Evolutionary conservation across 2,113 vertebrate genomes (phyloP).

Genomic region (Zosterops lateralis): DNA sequence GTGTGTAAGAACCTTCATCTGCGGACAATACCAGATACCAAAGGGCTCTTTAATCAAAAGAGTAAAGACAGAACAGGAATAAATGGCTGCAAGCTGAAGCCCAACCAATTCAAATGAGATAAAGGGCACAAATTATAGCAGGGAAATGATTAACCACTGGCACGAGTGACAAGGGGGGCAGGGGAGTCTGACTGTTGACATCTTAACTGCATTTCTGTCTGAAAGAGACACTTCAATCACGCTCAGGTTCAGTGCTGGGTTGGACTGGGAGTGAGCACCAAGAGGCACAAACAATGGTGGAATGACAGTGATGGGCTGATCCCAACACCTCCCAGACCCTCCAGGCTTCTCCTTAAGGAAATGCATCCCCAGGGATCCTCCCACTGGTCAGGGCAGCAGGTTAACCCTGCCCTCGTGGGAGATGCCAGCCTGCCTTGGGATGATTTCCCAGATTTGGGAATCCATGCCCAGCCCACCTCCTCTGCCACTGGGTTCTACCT

Average conservation of each 20-base stretch:
- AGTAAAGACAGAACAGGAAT: background rate
- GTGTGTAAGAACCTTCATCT: background rate
- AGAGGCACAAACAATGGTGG: background rate
- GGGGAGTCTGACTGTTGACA: background rate
- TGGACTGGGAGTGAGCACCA: background rate
- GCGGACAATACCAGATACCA: background rate
- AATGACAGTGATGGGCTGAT: background rate
- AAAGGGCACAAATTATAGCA: constrained; percentile 6
- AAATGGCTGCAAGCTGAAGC: background rate
- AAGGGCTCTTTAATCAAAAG: constrained; percentile 14
- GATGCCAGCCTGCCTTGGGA: background rate
- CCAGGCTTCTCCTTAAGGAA: background rate
- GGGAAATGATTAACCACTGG: background rate
- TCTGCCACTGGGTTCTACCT: background rate
- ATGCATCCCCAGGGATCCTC: background rate
- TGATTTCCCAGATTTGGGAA: background rate
- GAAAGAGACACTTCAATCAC: background rate
- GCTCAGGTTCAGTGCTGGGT: background rate
- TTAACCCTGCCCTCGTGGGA: rapidly evolving
- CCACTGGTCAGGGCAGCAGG: background rate
- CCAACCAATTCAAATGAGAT: background rate
- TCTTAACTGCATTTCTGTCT: background rate
- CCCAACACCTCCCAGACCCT: background rate
- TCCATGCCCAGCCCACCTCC: background rate
- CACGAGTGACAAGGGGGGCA: background rate